Conservation (phyloP, 2,888 invertebrate species). For the Fragum whitleyi region DNA sequence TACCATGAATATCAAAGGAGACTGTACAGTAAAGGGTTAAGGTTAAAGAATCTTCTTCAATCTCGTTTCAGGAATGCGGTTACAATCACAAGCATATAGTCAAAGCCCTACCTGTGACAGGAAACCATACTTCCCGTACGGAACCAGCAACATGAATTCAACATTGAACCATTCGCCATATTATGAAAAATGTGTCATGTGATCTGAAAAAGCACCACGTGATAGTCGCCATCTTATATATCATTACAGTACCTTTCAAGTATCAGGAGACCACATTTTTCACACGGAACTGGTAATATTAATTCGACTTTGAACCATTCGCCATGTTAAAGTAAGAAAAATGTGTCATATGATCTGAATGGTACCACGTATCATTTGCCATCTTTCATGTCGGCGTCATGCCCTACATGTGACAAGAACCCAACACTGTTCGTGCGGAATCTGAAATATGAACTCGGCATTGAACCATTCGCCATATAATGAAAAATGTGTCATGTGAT, state of each 20-base stretch:
- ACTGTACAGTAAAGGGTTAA: too few species aligned
- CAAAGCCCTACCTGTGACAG: conserved; percentile 76
- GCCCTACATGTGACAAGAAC: conserved; percentile 76
- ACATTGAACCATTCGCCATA: conserved; percentile 75
- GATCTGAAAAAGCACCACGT: conserved; percentile 28
- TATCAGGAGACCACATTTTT: conserved; percentile 76
- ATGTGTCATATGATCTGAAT: conserved; percentile 72
- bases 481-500: conserved; percentile 79
- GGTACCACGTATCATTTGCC: conserved; percentile 50
- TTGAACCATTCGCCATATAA: conserved; percentile 76
- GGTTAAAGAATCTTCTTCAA: too few species aligned
- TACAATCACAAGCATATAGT: conserved; percentile 70
- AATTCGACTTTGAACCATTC: conserved; percentile 71
- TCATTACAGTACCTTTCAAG: conserved; percentile 71
- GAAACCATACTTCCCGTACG: conserved; percentile 75
- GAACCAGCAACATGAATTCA: conserved; percentile 72
- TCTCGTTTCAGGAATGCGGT: conserved; percentile 73
- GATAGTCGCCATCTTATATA: conserved; percentile 64
- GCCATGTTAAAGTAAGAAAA: conserved; percentile 74
- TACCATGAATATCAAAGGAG: too few species aligned
- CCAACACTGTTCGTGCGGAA: conserved; percentile 73
- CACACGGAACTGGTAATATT: conserved; percentile 72
- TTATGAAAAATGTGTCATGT: conserved; percentile 79
- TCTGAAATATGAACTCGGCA: conserved; percentile 72
- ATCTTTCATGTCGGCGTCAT: conserved; percentile 67